Percentiles rank a stretch among this genome's conserved stretches.
phyloP scores from a whole-genome alignment of 1,140 invertebrate species.

The Frieseomelitta varia region DNA sequence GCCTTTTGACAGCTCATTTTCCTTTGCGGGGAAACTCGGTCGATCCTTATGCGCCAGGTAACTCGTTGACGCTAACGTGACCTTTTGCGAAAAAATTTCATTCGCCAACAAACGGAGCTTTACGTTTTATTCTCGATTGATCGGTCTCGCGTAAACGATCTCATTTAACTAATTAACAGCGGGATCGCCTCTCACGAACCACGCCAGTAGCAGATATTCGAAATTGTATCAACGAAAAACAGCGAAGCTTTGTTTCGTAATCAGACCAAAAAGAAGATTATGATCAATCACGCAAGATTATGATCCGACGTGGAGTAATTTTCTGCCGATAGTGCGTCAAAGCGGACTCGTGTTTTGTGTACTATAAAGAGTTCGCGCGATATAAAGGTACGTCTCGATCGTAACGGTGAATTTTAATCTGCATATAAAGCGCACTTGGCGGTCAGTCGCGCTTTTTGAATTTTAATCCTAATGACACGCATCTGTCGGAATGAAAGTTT shows the following conservation, averaged over 20 bases:
- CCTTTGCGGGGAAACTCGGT: neutral
- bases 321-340: neutral
- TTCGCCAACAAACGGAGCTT: neutral
- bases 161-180: constrained; percentile 10
- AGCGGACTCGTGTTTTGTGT: neutral
- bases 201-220: too few relatives aligned
- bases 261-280: too few relatives aligned
- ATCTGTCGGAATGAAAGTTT: neutral
- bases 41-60: neutral
- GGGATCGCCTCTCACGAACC: neutral
- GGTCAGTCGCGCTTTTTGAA: neutral
- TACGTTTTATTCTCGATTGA: neutral
- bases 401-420: neutral
- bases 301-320: too few relatives aligned
- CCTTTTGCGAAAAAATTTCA: neutral
- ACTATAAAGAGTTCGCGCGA: neutral
- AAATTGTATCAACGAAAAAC: too few relatives aligned
- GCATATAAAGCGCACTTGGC: neutral
- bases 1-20: neutral
- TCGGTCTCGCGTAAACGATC: neutral
- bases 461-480: neutral
- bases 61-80: neutral
- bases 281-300: too few relatives aligned
- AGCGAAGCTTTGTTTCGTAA: too few relatives aligned
- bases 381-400: neutral